phyloP scores from a whole-genome alignment of 64 coral and sea anemone genomes.

The Stylophora pistillata region DNA sequence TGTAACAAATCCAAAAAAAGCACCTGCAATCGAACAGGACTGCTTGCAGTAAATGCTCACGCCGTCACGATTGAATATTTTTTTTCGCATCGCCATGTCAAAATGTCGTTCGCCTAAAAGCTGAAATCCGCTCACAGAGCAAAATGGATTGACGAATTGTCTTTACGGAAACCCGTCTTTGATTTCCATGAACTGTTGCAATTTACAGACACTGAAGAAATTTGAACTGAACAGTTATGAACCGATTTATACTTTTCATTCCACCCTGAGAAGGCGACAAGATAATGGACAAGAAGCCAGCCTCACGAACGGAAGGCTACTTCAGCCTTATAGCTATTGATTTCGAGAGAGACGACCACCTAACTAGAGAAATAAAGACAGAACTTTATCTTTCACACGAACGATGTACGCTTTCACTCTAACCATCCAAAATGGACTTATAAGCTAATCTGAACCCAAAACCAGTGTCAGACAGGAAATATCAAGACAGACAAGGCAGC shows the following conservation, averaged over 20 bases:
- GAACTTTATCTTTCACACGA: background rate
- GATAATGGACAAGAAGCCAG: background rate
- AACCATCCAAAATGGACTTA: constrained; percentile 11
- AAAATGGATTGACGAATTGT: background rate
- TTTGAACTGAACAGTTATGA: background rate
- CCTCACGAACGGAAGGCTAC: background rate
- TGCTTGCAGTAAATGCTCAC: background rate
- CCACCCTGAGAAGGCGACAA: background rate
- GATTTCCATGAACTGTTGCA: background rate
- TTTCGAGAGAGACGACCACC: background rate
- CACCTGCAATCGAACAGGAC: background rate
- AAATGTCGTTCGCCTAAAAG: background rate
- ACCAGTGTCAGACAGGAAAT: constrained; percentile 21
- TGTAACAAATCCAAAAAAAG: background rate
- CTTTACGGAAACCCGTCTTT: background rate
- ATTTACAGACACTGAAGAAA: background rate
- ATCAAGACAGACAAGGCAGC: constrained; percentile 3
- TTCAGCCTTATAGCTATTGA: background rate
- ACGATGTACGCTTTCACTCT: background rate
- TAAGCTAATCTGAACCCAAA: constrained; percentile 1
- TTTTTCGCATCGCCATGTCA: constrained; percentile 33
- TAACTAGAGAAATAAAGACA: background rate
- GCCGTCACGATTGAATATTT: background rate
- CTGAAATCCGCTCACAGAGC: background rate
- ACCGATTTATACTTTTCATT: background rate